A percentile compares a stretch with the other conserved stretches of the same genome.
These are phyloP conservation scores for Rhinatrema bivittatum DNA, from an alignment of 2,797 vertebrate genomes.

Conservation along the genomic window DNA sequence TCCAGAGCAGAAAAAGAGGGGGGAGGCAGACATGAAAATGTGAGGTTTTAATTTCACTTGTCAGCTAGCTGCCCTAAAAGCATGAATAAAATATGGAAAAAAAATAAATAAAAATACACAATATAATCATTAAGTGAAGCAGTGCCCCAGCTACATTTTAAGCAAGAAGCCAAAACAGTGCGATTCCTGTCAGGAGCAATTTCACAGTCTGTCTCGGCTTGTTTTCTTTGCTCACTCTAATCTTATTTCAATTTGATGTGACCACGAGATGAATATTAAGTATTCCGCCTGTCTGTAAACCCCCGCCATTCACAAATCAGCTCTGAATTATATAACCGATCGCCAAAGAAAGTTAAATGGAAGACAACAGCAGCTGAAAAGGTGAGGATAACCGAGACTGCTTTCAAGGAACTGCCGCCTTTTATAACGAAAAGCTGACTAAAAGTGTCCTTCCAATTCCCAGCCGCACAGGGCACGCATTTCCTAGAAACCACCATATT, in stretches of 20 bases:
- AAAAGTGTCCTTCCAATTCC: no score
- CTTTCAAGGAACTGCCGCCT: no score
- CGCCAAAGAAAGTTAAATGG: no score
- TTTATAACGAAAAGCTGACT: no score
- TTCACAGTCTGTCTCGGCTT: conserved; percentile 60
- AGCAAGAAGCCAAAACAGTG: conserved; percentile 45
- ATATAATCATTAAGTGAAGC: conserved; percentile 8
- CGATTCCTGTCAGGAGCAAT: conserved; percentile 45
- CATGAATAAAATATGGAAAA: conserved; percentile 1
- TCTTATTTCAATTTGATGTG: conserved; percentile 63
- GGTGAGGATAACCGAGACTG: no score
- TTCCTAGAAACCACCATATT: no score
- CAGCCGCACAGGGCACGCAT: no score
- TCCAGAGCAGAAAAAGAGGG: background rate
- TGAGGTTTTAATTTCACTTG: conserved; percentile 6
- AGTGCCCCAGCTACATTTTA: conserved; percentile 31
- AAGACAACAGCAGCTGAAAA: no score
- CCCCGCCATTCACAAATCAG: conserved; percentile 45
- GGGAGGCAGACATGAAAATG: background rate
- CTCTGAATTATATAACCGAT: no score
- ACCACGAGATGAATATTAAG: conserved; percentile 64
- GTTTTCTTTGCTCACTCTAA: conserved; percentile 40
- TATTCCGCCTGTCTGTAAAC: conserved; percentile 47
- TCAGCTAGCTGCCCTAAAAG: conserved; percentile 12
- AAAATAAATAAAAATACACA: background rate